A percentile compares a stretch with the other conserved stretches of the same genome.
Evolutionary conservation across 2,888 invertebrate species (phyloP).

Genomic region (Phasia obesa): DNA sequence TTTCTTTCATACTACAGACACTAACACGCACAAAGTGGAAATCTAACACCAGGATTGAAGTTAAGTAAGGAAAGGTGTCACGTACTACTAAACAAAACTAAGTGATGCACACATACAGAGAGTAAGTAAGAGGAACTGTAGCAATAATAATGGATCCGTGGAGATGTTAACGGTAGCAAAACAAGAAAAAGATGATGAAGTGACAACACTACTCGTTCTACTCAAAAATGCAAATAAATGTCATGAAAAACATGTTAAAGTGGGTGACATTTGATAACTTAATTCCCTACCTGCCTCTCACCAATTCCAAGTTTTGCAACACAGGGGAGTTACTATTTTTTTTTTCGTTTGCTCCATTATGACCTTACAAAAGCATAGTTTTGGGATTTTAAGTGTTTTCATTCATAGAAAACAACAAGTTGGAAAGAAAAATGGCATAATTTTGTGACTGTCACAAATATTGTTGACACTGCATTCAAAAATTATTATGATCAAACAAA

Average conservation of each 20-base stretch:
- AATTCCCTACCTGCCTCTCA: not conserved
- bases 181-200: constrained; percentile 32
- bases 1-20: constrained; percentile 30
- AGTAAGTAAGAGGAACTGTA: constrained; percentile 22
- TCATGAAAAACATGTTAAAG: constrained; percentile 66
- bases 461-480: constrained; percentile 61
- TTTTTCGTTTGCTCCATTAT: constrained; percentile 19
- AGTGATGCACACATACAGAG: constrained; percentile 55
- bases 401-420: constrained; percentile 7
- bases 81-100: constrained; percentile 64
- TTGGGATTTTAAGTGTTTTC: constrained; percentile 25
- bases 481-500: constrained; percentile 42
- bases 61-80: constrained; percentile 71
- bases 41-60: constrained; percentile 48
- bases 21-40: constrained; percentile 28
- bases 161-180: constrained; percentile 24
- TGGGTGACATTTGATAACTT: constrained; percentile 53
- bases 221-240: constrained; percentile 69
- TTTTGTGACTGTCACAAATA: constrained; percentile 54
- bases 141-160: constrained; percentile 34
- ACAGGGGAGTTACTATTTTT: not conserved
- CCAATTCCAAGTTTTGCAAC: not conserved
- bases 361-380: constrained; percentile 58
- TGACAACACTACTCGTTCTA: constrained; percentile 38
- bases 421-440: constrained; percentile 36